These are phyloP conservation scores for Fregetta grallaria DNA, from an alignment of 2,113 vertebrate genomes.

Conservation along the genomic window DNA sequence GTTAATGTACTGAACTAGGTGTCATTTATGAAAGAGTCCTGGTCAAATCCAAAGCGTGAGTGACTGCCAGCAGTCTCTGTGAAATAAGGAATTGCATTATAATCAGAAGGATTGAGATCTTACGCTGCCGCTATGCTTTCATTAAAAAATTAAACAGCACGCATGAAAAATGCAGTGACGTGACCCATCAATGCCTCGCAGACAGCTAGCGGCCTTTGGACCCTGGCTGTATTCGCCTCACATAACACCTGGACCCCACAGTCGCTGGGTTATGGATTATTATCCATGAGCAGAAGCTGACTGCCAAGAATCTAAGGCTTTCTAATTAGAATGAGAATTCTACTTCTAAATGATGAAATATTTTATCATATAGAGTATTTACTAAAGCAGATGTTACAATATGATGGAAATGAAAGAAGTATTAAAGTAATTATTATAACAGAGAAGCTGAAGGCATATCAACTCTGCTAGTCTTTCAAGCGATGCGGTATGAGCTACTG, in stretches of 20 bases:
- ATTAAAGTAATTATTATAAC: background rate
- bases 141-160: background rate
- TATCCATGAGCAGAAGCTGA: background rate
- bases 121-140: background rate
- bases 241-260: background rate
- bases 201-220: background rate
- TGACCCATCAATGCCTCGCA: background rate
- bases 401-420: background rate
- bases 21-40: background rate
- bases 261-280: background rate
- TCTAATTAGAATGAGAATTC: slow-evolving; percentile 7
- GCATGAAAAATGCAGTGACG: background rate
- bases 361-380: background rate
- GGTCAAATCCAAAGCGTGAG: background rate
- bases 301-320: background rate
- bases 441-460: background rate
- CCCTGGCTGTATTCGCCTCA: background rate
- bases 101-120: background rate
- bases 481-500: background rate
- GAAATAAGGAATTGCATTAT: background rate
- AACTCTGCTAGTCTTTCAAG: background rate
- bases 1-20: background rate
- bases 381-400: slow-evolving; percentile 2
- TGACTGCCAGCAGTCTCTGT: background rate
- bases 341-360: background rate